A percentile compares a stretch with the other conserved stretches of the same genome.
Evolutionary conservation across 2,113 vertebrate species (phyloP).

Genomic region (Myxocyprinus asiaticus): DNA sequence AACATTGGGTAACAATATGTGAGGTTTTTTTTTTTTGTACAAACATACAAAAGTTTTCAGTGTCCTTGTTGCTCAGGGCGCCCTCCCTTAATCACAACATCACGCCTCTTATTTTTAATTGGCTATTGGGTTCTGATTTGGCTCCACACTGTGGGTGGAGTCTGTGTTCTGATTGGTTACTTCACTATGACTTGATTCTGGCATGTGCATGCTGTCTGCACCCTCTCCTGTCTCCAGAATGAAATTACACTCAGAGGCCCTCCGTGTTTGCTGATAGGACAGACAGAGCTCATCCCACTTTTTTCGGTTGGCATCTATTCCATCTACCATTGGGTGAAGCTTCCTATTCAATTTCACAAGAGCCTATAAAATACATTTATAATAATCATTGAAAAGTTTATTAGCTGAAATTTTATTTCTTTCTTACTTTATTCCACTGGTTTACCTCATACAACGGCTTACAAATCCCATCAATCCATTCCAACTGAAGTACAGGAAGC

Average conservation of each 20-base stretch:
- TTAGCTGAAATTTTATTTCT: too few species aligned
- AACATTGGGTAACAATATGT: neutral
- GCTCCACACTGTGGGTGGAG: conserved; percentile 32
- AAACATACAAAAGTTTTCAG: neutral
- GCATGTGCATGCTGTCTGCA: conserved; percentile 48
- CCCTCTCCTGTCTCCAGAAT: conserved; percentile 5
- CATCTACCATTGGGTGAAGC: conserved; percentile 77
- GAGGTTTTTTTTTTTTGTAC: neutral
- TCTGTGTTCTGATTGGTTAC: conserved; percentile 35
- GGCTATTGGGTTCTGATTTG: conserved; percentile 33
- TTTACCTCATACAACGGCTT: conserved; percentile 91
- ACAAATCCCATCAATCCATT: conserved; percentile 98
- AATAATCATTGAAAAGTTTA: neutral
- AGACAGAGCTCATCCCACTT: conserved; percentile 76
- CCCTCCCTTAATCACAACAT: neutral
- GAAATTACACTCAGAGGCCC: conserved; percentile 46
- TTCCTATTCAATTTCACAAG: conserved; percentile 76
- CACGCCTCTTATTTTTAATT: conserved; percentile 28
- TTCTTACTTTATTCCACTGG: neutral
- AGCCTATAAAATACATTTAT: conserved; percentile 56
- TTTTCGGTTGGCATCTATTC: conserved; percentile 73
- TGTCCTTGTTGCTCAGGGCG: neutral
- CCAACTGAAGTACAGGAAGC: conserved; percentile 89
- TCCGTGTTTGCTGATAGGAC: conserved; percentile 63
- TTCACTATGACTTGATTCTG: conserved; percentile 25